These are phyloP conservation scores for Oncorhynchus mykiss DNA, from an alignment of 2,113 vertebrate genomes.

Conservation along the genomic window DNA sequence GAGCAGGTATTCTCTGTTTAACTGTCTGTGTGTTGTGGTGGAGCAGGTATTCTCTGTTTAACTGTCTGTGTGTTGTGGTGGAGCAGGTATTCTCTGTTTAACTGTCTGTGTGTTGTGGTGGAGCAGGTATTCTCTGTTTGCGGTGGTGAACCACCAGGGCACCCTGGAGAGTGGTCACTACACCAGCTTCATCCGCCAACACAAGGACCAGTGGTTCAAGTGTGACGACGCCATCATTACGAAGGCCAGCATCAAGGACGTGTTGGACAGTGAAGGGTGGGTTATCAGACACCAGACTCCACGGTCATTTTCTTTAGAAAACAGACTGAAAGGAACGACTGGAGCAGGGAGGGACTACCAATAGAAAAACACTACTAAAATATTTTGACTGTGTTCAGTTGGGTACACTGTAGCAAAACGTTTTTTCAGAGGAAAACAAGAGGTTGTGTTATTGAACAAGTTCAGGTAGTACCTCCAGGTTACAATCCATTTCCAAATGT, in stretches of 20 bases:
- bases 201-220: constrained; percentile 99
- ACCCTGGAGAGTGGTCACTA: constrained; percentile 99
- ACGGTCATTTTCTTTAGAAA: too few species aligned
- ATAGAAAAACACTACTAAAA: neutral
- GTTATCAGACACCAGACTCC: constrained; percentile 32
- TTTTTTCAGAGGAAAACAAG: too few species aligned
- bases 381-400: too few species aligned
- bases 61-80: neutral
- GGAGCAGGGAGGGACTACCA: neutral
- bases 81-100: constrained; percentile 82
- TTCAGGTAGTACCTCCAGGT: too few species aligned
- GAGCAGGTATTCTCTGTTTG: constrained; percentile 96
- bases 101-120: neutral
- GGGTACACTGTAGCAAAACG: too few species aligned
- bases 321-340: neutral
- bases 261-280: constrained; percentile 98
- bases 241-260: constrained; percentile 98
- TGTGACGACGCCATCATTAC: constrained; percentile 99
- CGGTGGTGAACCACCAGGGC: constrained; percentile 98
- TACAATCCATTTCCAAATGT: too few species aligned
- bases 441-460: too few species aligned
- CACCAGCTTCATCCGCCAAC: constrained; percentile 98
- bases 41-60: constrained; percentile 93
- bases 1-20: constrained; percentile 93
- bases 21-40: neutral